Percentiles rank a stretch among this genome's conserved stretches.
Conservation (phyloP, 2,888 invertebrate genomes). For the Dysmachus trigonus region DNA sequence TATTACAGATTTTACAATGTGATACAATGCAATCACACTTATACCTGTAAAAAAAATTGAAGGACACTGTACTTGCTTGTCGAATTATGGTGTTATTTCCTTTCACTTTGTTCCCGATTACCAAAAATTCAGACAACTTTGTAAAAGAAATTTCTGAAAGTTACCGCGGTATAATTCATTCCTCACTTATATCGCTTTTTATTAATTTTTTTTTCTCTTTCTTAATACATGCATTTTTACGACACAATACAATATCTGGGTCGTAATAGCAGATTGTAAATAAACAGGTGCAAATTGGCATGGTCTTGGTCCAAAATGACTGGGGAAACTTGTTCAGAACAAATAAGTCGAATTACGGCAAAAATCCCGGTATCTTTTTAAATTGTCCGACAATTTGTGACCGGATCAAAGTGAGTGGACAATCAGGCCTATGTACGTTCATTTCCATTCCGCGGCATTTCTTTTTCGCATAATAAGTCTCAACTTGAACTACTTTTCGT, state of each 20-base stretch:
- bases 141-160: not conserved
- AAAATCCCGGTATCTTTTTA: not conserved
- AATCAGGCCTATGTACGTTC: not conserved
- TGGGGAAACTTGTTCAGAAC: not conserved
- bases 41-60: not conserved
- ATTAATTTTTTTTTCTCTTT: not conserved
- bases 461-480: not conserved
- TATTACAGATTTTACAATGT: not conserved
- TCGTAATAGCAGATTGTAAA: not conserved
- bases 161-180: not conserved
- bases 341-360: not conserved
- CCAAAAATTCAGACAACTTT: not conserved
- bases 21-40: not conserved
- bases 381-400: not conserved
- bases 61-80: not conserved
- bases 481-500: not conserved
- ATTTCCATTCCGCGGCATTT: not conserved
- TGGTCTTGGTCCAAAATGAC: not conserved
- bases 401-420: not conserved
- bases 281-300: not conserved
- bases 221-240: not conserved
- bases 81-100: not conserved
- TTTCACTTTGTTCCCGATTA: not conserved
- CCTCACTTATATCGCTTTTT: not conserved
- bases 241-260: not conserved